Conservation (phyloP, 1,140 invertebrate species). For the Drosophila dunni region DNA sequence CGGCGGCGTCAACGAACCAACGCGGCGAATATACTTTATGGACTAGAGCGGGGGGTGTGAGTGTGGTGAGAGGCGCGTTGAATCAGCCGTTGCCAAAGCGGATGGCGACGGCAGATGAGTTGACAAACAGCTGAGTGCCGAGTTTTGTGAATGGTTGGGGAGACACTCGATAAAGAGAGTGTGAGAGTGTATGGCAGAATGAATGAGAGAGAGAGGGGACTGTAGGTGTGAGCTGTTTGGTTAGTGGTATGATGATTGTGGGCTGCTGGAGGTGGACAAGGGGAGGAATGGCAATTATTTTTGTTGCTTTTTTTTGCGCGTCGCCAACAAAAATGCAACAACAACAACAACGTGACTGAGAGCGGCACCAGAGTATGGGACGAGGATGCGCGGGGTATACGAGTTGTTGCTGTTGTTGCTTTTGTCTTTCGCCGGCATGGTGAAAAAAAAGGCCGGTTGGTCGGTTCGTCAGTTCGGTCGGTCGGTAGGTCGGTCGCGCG, state of each 20-base stretch:
- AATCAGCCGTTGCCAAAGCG: constrained; percentile 65
- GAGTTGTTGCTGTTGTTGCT: constrained; percentile 63
- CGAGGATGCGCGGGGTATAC: constrained; percentile 5
- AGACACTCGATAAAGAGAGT: constrained; percentile 21
- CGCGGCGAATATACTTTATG: constrained; percentile 24
- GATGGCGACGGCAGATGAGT: constrained; percentile 79
- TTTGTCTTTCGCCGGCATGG: constrained; percentile 80
- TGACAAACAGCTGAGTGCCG: constrained; percentile 82
- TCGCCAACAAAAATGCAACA: constrained; percentile 56
- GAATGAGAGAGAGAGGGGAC: constrained; percentile 7
- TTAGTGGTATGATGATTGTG: constrained; percentile 9
- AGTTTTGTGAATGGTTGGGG: constrained; percentile 79
- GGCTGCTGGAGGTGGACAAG: background rate
- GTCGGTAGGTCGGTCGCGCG: constrained; percentile 4
- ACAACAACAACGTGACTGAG: constrained; percentile 28
- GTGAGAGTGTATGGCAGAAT: background rate
- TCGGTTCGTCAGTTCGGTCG: constrained; percentile 44
- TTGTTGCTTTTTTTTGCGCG: constrained; percentile 72
- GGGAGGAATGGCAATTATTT: constrained; percentile 70
- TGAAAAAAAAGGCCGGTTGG: constrained; percentile 78
- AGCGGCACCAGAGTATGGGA: constrained; percentile 25
- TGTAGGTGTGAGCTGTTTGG: constrained; percentile 28
- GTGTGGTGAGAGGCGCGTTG: constrained; percentile 24
- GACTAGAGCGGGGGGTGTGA: background rate
- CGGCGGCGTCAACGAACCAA: constrained; percentile 77